Evolutionary conservation across 2,888 invertebrate genomes (phyloP), one percentile per base, ranked within the genome.

Genomic region (Anodontia alba): DNA sequence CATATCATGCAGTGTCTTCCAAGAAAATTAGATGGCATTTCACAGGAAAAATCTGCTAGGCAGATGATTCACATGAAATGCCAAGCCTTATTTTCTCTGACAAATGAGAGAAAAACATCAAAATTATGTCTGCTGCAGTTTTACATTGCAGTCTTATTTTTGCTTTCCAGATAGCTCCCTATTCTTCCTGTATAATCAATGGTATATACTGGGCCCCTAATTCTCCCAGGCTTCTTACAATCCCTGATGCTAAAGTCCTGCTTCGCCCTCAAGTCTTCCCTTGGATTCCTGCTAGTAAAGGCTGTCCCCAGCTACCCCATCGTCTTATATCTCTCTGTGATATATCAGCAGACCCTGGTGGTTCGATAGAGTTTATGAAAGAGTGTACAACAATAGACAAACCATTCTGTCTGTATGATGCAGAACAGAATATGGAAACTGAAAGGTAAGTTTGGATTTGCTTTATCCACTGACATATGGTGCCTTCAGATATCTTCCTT

Each of bases 361-460:
- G 99, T 76, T 98, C 98, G 51, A 99, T 99, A 78, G 99, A 99
- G 95, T 99, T 99, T 94, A 99, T 99, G 99, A 98, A 98, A 92
- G 99, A 99, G 93, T 99, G 99, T 94, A 99, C 99, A 0, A 99
- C 99, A 0, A 99, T 99, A 80, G 99, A 99, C 93, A 99, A 98
- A 1, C 99, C 99, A 0, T 99, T 99, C 95, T 99, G 98, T 93
- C 96, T 99, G n/a, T 99, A 99, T 93, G 99, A 99, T 93, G 99
- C 99, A 8, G 99, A 99, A 94, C 96, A 98, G 81, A 99, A 99
- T 94, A 98, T 98, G 94, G 98, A 98, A 91, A 98, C 97, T 0
- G 99, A 99, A 92, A 98, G 97, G 96, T 97, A 82, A 33, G 79
- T 54, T 15, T 38, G 38, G 12, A 38, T 12, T 38, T 38, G 38